phyloP scores from a whole-genome alignment of 1,140 invertebrate species.

The Hyles vespertilio region DNA sequence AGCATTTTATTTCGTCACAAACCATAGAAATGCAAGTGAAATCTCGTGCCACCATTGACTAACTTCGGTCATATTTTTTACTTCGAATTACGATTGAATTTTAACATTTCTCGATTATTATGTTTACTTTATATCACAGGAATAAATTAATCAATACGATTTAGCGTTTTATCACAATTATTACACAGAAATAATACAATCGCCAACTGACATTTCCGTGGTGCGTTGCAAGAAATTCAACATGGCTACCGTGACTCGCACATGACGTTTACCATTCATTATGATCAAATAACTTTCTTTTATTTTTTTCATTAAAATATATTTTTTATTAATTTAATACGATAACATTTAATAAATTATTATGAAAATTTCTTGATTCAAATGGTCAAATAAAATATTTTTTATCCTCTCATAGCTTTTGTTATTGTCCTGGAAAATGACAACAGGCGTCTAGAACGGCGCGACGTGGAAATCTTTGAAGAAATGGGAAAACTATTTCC shows the following conservation, averaged over 20 bases:
- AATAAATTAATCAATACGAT: constrained; percentile 32
- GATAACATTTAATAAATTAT: no score
- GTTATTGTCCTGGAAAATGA: background rate
- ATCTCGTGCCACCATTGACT: constrained; percentile 67
- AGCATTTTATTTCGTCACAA: constrained; percentile 70
- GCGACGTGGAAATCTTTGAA: constrained; percentile 44
- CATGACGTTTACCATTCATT: constrained; percentile 51
- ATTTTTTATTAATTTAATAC: background rate
- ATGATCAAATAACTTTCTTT: constrained; percentile 25
- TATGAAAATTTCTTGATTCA: no score
- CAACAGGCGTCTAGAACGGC: constrained; percentile 28
- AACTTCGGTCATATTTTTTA: constrained; percentile 70
- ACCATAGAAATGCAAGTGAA: constrained; percentile 73
- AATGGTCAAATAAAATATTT: no score
- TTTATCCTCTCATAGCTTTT: no score
- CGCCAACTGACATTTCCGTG: constrained; percentile 74
- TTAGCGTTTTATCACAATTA: constrained; percentile 61
- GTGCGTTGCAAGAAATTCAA: constrained; percentile 74
- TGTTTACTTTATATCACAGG: constrained; percentile 47
- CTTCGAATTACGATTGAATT: constrained; percentile 35
- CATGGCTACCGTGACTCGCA: constrained; percentile 70
- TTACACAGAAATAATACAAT: constrained; percentile 64
- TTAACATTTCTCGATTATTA: constrained; percentile 30
- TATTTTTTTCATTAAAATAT: constrained; percentile 1
- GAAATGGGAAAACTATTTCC: constrained; percentile 23